Evolutionary conservation across 35 echinoderm and acorn worm genomes (phyloP).

Genomic region (Anneissia japonica): DNA sequence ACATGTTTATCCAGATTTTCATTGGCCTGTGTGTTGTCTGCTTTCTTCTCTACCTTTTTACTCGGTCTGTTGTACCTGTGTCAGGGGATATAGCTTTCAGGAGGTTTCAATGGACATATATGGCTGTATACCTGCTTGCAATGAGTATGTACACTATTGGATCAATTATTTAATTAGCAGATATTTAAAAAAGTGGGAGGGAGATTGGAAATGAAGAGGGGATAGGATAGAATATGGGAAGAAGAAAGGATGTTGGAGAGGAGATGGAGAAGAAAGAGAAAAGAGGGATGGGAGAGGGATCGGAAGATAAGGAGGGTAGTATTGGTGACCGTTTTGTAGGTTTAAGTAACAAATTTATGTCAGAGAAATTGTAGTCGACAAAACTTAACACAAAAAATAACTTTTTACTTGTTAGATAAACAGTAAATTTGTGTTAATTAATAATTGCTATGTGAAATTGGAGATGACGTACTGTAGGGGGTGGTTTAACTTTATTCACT

Average conservation of each 20-base stretch:
- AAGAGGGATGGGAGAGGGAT: too few relatives aligned
- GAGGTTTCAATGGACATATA: constrained; percentile 36
- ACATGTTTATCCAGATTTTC: constrained; percentile 26
- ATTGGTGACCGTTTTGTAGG: too few relatives aligned
- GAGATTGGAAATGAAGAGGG: not conserved
- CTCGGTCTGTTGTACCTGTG: constrained; percentile 7
- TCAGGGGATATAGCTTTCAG: constrained; percentile 26
- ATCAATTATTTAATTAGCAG: not conserved
- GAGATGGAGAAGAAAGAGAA: too few relatives aligned
- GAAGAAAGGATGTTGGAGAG: too few relatives aligned
- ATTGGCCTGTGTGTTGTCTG: constrained; percentile 17
- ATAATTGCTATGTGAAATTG: not conserved
- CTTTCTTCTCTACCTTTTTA: constrained; percentile 21
- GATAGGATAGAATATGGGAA: not conserved
- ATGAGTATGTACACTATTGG: constrained; percentile 22
- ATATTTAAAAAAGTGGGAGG: not conserved
- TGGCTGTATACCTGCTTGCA: constrained; percentile 40
- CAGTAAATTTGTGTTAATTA: not conserved
- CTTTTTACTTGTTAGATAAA: not conserved
- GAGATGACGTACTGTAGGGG: not conserved
- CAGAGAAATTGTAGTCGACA: too few relatives aligned
- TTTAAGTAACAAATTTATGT: too few relatives aligned
- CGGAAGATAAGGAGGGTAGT: too few relatives aligned
- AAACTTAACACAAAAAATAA: too few relatives aligned
- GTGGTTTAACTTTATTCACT: not conserved